phyloP scores from a whole-genome alignment of 2,113 vertebrate genomes.

The Alethe diademata region DNA sequence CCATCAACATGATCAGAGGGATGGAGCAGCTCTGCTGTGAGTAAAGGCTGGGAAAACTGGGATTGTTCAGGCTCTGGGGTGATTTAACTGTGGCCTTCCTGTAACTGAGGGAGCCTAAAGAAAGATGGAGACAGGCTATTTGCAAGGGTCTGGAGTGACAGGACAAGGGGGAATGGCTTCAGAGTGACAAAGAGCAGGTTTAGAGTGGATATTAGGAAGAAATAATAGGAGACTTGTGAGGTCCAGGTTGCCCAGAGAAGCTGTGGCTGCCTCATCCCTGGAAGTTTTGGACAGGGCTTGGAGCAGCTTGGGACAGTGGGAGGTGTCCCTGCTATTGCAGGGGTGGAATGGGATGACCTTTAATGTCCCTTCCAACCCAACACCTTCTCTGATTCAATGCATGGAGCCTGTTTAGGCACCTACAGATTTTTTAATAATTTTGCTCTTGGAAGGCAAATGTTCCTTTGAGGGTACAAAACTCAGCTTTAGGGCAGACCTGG shows the following conservation, averaged over 20 bases:
- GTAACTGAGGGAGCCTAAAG: not conserved
- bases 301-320: accelerated
- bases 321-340: not conserved
- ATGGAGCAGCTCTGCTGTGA: not conserved
- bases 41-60: not conserved
- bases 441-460: not conserved
- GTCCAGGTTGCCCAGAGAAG: not conserved
- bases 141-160: not conserved
- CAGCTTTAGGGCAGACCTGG: not conserved
- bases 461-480: not conserved
- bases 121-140: not conserved
- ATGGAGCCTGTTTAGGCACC: not conserved
- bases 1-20: not conserved
- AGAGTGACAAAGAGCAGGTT: not conserved
- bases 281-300: not conserved
- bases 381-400: not conserved
- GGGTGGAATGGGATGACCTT: not conserved
- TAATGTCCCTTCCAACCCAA: not conserved
- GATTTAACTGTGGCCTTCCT: not conserved
- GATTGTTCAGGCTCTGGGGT: not conserved
- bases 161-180: not conserved
- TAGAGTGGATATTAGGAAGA: not conserved
- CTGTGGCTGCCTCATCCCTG: not conserved
- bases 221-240: not conserved
- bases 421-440: not conserved